Evolutionary conservation across 1,140 invertebrate genomes (phyloP).

Genomic region (Panulirus ornatus): DNA sequence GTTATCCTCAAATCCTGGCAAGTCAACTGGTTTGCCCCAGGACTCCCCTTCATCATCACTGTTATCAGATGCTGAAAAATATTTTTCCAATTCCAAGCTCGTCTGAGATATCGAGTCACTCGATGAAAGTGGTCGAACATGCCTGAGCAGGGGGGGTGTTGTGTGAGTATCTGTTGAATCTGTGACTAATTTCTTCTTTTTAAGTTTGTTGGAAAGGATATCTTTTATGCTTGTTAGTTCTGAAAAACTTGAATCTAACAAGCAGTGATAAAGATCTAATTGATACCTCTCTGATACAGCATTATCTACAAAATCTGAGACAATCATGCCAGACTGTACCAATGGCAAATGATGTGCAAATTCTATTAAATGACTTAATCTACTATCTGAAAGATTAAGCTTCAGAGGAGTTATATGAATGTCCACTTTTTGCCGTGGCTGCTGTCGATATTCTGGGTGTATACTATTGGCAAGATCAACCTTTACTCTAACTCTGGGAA

Average conservation of each 20-base stretch:
- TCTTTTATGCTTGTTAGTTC: conserved; percentile 75
- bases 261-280: conserved; percentile 52
- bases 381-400: conserved; percentile 88
- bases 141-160: conserved; percentile 65
- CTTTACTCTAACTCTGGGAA: conserved; percentile 85
- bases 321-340: conserved; percentile 77
- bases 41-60: conserved; percentile 88
- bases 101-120: conserved; percentile 74
- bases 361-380: conserved; percentile 83
- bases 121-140: conserved; percentile 68
- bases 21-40: conserved; percentile 86
- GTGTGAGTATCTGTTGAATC: conserved; percentile 36
- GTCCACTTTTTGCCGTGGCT: conserved; percentile 89
- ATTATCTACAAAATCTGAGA: conserved; percentile 60
- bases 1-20: conserved; percentile 91
- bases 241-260: conserved; percentile 76
- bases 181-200: conserved; percentile 29
- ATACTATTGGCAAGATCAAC: conserved; percentile 87
- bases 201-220: conserved; percentile 48
- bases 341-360: conserved; percentile 85
- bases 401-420: conserved; percentile 86
- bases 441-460: conserved; percentile 86
- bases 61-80: conserved; percentile 83
- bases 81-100: conserved; percentile 76
- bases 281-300: background rate